Conservation (phyloP, 2,888 invertebrate species). For the Acronicta leporina region DNA sequence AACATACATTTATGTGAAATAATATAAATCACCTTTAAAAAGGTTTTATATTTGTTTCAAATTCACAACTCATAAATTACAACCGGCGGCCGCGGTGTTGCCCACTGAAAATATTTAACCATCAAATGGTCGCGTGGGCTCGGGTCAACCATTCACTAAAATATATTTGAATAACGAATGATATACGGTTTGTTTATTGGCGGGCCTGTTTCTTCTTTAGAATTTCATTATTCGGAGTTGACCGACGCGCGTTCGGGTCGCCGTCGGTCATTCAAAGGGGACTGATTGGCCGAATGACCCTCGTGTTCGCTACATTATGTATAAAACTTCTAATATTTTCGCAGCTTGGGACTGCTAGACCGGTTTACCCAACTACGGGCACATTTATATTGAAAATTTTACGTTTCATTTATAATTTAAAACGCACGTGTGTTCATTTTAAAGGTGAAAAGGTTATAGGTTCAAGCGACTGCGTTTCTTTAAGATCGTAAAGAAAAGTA, state of each 20-base stretch:
- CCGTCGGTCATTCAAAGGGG: constrained; percentile 79
- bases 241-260: constrained; percentile 84
- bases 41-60: constrained; percentile 62
- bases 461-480: constrained; percentile 67
- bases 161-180: constrained; percentile 88
- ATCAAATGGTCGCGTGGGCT: constrained; percentile 87
- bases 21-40: constrained; percentile 50
- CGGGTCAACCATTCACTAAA: constrained; percentile 87
- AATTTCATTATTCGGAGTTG: constrained; percentile 82
- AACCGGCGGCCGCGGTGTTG: constrained; percentile 73
- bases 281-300: constrained; percentile 78
- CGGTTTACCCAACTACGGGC: constrained; percentile 70
- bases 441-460: constrained; percentile 80
- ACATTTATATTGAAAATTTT: constrained; percentile 81
- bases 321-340: constrained; percentile 83
- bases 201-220: constrained; percentile 84
- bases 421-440: constrained; percentile 79
- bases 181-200: constrained; percentile 89
- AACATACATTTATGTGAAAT: constrained; percentile 22
- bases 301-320: constrained; percentile 79
- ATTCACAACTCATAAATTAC: constrained; percentile 84
- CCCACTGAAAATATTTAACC: constrained; percentile 88
- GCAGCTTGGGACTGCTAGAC: constrained; percentile 79
- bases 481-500: constrained; percentile 49
- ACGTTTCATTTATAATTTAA: constrained; percentile 86